These are phyloP conservation scores for Myotis pilosus DNA, from an alignment of 2,797 vertebrate species.

Conservation along the genomic window DNA sequence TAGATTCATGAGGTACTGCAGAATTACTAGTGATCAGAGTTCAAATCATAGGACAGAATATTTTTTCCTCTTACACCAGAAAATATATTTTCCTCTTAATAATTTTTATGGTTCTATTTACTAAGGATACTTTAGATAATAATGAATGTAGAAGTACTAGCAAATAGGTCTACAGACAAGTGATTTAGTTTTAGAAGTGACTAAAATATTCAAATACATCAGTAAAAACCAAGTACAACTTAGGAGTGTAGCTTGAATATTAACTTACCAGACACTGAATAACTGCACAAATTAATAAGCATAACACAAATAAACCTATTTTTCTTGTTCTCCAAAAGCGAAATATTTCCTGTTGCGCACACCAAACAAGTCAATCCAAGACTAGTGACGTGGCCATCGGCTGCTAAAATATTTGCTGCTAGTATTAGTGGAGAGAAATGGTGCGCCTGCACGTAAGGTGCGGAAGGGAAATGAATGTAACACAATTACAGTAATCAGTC, in stretches of 20 bases:
- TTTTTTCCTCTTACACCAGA: background rate
- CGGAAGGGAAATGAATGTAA: too few relatives aligned
- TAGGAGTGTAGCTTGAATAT: background rate
- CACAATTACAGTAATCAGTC: too few relatives aligned
- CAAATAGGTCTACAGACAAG: background rate
- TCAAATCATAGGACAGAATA: background rate
- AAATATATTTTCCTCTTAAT: background rate
- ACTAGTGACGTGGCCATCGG: too few relatives aligned
- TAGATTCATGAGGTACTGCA: background rate
- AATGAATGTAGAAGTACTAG: background rate
- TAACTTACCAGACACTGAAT: too few relatives aligned
- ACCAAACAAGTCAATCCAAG: too few relatives aligned
- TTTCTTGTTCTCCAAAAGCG: too few relatives aligned
- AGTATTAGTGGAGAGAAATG: too few relatives aligned
- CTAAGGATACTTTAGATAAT: background rate
- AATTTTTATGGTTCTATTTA: constrained; percentile 7
- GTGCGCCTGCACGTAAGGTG: too few relatives aligned
- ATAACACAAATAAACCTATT: too few relatives aligned
- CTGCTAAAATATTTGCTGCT: too few relatives aligned
- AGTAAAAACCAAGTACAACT: background rate
- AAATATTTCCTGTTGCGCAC: too few relatives aligned
- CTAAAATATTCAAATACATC: constrained; percentile 8
- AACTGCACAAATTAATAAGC: too few relatives aligned
- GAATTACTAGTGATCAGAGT: background rate
- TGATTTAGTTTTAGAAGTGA: background rate